phyloP scores from a whole-genome alignment of 1,140 invertebrate genomes.

The Argopecten irradians region DNA sequence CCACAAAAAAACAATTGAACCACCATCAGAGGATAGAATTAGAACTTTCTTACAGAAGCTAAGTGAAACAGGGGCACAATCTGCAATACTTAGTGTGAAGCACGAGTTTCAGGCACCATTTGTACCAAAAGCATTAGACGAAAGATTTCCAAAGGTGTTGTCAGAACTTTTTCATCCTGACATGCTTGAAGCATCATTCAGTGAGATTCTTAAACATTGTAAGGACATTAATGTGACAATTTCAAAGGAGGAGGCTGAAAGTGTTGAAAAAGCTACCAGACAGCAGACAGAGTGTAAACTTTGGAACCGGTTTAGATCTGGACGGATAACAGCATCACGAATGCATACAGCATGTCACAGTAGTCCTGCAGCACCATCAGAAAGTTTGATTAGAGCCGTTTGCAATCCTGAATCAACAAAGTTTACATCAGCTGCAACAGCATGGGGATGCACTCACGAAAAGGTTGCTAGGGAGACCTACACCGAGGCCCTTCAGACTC shows the following conservation, averaged over 20 bases:
- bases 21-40: conserved; percentile 27
- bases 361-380: neutral
- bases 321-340: conserved; percentile 43
- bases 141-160: neutral
- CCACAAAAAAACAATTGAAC: too few species aligned
- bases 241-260: conserved; percentile 27
- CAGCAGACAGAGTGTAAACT: conserved; percentile 33
- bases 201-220: conserved; percentile 25
- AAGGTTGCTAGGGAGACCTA: conserved; percentile 16
- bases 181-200: neutral
- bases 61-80: neutral
- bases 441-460: conserved; percentile 50
- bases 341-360: conserved; percentile 22
- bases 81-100: conserved; percentile 30
- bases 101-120: conserved; percentile 25
- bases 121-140: neutral
- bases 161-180: neutral
- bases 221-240: conserved; percentile 15
- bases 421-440: conserved; percentile 32
- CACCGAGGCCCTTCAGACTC: neutral
- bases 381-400: conserved; percentile 25
- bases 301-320: conserved; percentile 45
- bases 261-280: conserved; percentile 40
- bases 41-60: conserved; percentile 18
- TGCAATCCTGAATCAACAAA: conserved; percentile 39